Evolutionary conservation across 1,140 invertebrate species (phyloP).

Genomic region (Drosophila tsacasi): DNA sequence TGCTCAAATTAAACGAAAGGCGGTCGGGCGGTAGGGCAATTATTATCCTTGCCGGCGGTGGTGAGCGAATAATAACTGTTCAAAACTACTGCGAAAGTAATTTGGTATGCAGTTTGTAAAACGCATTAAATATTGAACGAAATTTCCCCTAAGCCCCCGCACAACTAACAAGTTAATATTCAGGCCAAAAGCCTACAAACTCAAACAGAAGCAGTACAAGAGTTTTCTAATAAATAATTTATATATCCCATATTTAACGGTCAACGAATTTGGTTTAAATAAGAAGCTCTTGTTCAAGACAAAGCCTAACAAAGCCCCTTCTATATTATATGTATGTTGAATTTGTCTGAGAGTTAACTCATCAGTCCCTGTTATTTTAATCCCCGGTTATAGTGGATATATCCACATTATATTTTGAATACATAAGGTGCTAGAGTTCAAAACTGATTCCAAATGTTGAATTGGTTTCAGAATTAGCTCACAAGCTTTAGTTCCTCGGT

Average conservation of each 20-base stretch:
- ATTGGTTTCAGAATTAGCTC: no score
- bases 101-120: constrained; percentile 28
- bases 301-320: no score
- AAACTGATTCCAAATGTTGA: no score
- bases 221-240: neutral
- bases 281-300: no score
- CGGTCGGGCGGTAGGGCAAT: constrained; percentile 21
- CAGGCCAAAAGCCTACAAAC: neutral
- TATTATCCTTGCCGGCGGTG: constrained; percentile 12
- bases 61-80: neutral
- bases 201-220: neutral
- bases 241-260: neutral
- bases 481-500: no score
- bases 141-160: neutral
- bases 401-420: no score
- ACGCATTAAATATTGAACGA: constrained; percentile 16
- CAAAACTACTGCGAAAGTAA: constrained; percentile 14
- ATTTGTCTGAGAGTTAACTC: no score
- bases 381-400: neutral
- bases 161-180: neutral
- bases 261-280: constrained; percentile 1
- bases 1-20: constrained; percentile 70
- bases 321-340: no score
- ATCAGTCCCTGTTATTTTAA: neutral
- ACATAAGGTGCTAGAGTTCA: no score